These are phyloP conservation scores for Phaedon cochleariae DNA, from an alignment of 2,888 invertebrate genomes.

Conservation along the genomic window DNA sequence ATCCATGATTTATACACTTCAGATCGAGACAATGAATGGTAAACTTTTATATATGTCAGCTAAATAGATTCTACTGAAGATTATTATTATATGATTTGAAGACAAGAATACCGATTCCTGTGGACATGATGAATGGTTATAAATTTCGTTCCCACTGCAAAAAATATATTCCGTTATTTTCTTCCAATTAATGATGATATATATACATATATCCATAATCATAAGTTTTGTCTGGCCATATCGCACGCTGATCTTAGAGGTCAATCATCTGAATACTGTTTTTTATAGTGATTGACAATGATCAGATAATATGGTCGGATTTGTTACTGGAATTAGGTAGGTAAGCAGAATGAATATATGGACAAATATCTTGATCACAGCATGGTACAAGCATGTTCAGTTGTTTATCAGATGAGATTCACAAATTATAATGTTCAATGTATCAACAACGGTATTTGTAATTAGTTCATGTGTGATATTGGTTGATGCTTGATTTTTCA, in stretches of 20 bases:
- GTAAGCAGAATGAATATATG: neutral
- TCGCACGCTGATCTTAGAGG: slow-evolving; percentile 9
- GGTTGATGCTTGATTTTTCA: no score
- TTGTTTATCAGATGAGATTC: no score
- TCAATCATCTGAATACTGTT: slow-evolving; percentile 19
- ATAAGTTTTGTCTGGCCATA: neutral
- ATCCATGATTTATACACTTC: no score
- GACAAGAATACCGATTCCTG: neutral
- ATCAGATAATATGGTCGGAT: slow-evolving; percentile 21
- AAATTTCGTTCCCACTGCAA: neutral
- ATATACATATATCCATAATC: neutral
- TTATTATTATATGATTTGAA: neutral
- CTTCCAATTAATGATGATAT: neutral
- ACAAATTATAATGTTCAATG: no score
- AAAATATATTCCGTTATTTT: neutral
- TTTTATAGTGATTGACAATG: slow-evolving; percentile 26
- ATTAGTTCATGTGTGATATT: no score
- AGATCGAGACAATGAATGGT: neutral
- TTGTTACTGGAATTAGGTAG: neutral
- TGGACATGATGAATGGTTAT: neutral
- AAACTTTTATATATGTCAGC: no score
- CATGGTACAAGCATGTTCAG: no score
- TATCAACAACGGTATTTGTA: no score
- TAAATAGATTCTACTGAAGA: neutral
- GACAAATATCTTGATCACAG: no score